Conservation (phyloP, 2,113 vertebrate species). For the Regulus satrapa region DNA sequence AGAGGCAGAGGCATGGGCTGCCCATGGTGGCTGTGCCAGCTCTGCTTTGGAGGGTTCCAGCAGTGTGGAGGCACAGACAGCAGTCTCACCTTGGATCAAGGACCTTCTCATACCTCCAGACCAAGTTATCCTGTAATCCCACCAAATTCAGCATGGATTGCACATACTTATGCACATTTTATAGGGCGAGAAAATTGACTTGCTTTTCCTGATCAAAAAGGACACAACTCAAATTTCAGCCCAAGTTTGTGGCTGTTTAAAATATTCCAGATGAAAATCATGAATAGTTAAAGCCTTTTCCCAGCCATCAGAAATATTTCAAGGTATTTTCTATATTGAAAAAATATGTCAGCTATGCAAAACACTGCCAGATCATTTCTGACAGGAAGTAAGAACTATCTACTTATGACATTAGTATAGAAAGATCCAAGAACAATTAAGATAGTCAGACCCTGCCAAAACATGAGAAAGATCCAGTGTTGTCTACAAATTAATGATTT, state of each 20-base stretch:
- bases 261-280: not conserved
- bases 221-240: not conserved
- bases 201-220: not conserved
- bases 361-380: not conserved
- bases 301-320: not conserved
- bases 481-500: not conserved
- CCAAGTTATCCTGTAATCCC: not conserved
- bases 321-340: not conserved
- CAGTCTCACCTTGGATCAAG: too few species aligned
- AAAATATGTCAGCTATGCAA: not conserved
- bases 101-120: not conserved
- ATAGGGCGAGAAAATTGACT: not conserved
- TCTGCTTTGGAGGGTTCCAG: accelerated
- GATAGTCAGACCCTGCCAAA: not conserved
- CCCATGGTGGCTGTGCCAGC: not conserved
- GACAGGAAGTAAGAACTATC: not conserved
- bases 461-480: not conserved
- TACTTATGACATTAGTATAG: not conserved
- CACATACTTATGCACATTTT: not conserved
- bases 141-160: not conserved
- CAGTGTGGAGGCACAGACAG: not conserved
- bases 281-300: not conserved
- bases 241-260: not conserved
- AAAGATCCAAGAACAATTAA: not conserved
- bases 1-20: not conserved